Base-by-base conservation (phyloP, 2,113 vertebrate genomes). In the Sprattus sprattus region DNA sequence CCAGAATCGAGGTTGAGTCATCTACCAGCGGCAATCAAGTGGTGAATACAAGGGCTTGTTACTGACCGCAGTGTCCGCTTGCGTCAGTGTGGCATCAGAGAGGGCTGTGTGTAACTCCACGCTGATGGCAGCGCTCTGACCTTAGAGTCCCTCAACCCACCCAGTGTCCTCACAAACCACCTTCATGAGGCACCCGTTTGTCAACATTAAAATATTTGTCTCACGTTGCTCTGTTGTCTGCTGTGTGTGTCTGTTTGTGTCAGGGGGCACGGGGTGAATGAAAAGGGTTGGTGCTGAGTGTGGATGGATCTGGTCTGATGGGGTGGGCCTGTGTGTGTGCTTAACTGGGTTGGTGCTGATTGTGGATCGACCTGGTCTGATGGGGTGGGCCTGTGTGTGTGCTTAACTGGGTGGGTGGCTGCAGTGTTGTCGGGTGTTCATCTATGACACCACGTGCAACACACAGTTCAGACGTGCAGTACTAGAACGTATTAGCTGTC, bases 1-100 rank as follows among this genome's bases (percentile, higher is more conserved):
- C 92, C 90, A 93, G 92, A 93, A 91, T 88, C 44, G 47, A 32
- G 90, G 92, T 89, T 92, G 89, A 95, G 94, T 94, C 94, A 95
- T 89, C 89, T 89, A 88, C 93, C 92, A 39, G 71, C 28, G 11
- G 28, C 71, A 44, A 78, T 39, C 71, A 80, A 82, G 85, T n/a
- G 15, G 85, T 81, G 45, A 83, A 83, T 78, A 39, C 64, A 28
- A 75, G 16, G 45, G 45, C 15, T 80, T 49, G 25, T 86, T 83
- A 86, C 87, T 80, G 87, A 85, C 83, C 83, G 50, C 60, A 25
- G 75, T 84, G 46, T 45, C 20, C n/a, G 22, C 81, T 46, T 88
- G 87, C 85, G 85, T 89, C 89, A 88, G 52, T 25, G 82, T 82
- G 82, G 85, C 82, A 84, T 81, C 28, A 20, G 32, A 50, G 81